A percentile compares a stretch with the other conserved stretches of the same genome.
phyloP scores from a whole-genome alignment of 2,113 vertebrate genomes.

The Indicator maculatus region DNA sequence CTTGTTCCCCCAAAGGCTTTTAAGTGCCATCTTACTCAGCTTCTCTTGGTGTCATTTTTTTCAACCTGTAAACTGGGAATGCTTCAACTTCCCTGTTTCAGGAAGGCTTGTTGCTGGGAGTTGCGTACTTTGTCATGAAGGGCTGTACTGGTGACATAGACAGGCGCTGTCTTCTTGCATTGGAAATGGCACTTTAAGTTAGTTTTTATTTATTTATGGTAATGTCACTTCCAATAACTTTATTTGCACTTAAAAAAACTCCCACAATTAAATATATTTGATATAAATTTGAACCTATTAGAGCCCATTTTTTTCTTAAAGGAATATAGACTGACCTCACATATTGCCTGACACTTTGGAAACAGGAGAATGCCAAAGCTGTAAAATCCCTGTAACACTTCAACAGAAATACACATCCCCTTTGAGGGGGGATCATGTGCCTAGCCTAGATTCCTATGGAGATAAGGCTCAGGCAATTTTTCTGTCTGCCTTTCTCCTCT shows the following conservation, averaged over 20 bases:
- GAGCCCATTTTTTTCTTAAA: neutral
- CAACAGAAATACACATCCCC: conserved; percentile 3
- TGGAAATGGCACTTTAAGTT: neutral
- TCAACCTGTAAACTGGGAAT: neutral
- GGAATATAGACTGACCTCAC: neutral
- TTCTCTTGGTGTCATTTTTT: neutral
- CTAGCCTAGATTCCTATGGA: neutral
- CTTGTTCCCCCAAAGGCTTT: neutral
- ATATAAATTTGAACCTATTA: conserved; percentile 22
- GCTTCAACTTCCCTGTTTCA: neutral
- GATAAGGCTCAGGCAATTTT: neutral
- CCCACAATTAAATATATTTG: neutral
- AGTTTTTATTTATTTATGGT: neutral
- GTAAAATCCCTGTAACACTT: neutral
- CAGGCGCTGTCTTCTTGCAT: neutral
- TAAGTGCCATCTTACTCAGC: neutral
- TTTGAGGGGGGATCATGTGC: conserved; percentile 5
- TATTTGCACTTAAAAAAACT: neutral
- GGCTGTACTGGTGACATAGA: neutral
- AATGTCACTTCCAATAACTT: neutral
- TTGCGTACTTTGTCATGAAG: fast-evolving
- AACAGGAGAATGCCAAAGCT: conserved; percentile 7
- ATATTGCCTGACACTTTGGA: conserved; percentile 45
- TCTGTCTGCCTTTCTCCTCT: neutral
- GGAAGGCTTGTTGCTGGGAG: fast-evolving